Base-by-base conservation (phyloP, 2,113 vertebrate genomes). In the Triplophysa tibetana region DNA sequence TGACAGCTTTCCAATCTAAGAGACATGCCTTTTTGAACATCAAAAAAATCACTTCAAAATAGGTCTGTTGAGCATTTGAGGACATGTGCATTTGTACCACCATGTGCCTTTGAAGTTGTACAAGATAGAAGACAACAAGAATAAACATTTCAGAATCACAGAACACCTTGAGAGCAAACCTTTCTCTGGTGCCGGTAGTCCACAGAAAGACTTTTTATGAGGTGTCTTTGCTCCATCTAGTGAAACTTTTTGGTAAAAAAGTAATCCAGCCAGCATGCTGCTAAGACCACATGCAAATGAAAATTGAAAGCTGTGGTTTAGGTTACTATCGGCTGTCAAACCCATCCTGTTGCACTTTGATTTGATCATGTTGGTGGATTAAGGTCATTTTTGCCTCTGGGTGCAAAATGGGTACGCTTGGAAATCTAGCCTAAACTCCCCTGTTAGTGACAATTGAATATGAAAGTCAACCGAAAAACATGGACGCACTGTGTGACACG, bases 211-310 rank as follows among this genome's bases (percentile, higher is more conserved):
- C 58, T 56, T 43, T 41, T 33, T 21, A 62, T 21, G 10, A 80
- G 72, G 78, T 56, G 17, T 38, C 24, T 85, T 89, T 92, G 89
- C 92, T 87, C 91, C 91, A 91, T 89, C 91, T 92, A 91, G 92
- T 92, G 91, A 90, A 85, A 80, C 4, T 56, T 87, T 87, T 66
- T 56, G 82, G 89, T 86, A 91, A 3, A n/a, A 64, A 52, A 19
- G 19, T 29, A 43, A 17, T 21, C 19, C 14, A 26, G 21, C 50
- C 48, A 4, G 5, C 10, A 23, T 10, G 41, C 66, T 62, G 13
- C 38, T 33, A 13, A 24, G 43, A 52, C 50, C 23, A 38, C 38
- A 50, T 26, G n/a, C n/a, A 29, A n/a, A 77, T 81, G 52, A 29
- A 58, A 26, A 65, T 77, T 80, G 66, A 24, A 23, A 33, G n/a